These are phyloP conservation scores for Sylvietta virens DNA, from an alignment of 2,113 vertebrate genomes.

Conservation along the genomic window DNA sequence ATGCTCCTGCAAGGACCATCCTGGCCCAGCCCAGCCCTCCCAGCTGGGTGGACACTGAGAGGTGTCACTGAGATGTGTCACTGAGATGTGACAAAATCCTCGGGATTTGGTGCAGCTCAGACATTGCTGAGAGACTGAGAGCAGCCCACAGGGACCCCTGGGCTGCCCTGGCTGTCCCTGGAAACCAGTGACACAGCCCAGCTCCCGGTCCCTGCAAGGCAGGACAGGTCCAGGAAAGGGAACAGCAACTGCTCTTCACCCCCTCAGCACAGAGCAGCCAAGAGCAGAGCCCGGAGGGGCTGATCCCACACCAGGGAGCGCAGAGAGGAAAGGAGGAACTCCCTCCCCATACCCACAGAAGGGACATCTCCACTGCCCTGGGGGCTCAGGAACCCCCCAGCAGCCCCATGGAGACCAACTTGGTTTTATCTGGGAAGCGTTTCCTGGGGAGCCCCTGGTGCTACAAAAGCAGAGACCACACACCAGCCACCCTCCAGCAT, in stretches of 20 bases:
- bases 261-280: background rate
- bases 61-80: background rate
- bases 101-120: fast-evolving
- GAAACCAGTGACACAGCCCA: background rate
- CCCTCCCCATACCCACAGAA: background rate
- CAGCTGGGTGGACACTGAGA: no score
- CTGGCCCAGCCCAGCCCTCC: background rate
- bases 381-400: background rate
- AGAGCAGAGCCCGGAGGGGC: background rate
- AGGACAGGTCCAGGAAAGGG: background rate
- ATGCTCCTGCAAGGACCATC: background rate
- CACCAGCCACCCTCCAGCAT: background rate
- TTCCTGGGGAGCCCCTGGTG: background rate
- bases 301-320: background rate
- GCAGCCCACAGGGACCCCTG: fast-evolving
- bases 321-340: background rate
- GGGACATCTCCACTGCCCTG: background rate
- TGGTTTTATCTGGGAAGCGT: background rate
- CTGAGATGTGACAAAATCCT: background rate
- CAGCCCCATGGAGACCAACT: background rate
- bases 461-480: background rate
- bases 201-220: background rate
- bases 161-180: background rate
- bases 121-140: background rate
- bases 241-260: fast-evolving